phyloP scores from a whole-genome alignment of 2,797 vertebrate species.

The Tachyglossus aculeatus region DNA sequence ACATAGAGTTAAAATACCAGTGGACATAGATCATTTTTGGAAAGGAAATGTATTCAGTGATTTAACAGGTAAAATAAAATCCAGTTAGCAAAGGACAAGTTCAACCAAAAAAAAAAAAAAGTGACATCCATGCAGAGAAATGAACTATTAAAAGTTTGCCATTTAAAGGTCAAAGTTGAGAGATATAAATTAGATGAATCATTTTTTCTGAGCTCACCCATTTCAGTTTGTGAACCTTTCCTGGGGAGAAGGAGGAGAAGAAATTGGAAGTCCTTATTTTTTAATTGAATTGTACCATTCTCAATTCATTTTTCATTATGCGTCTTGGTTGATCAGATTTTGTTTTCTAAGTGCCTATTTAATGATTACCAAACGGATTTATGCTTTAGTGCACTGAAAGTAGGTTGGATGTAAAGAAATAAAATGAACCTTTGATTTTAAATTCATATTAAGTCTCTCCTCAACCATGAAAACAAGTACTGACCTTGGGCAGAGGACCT shows the following conservation, averaged over 20 bases:
- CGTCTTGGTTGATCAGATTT: neutral
- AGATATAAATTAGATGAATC: constrained; percentile 8
- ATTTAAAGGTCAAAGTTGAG: constrained; percentile 23
- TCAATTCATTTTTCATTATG: constrained; percentile 1
- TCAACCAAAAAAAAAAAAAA: neutral
- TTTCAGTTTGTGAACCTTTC: neutral
- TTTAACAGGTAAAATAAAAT: constrained; percentile 6
- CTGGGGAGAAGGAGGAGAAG: neutral
- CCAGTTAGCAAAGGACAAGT: neutral
- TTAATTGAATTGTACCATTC: constrained; percentile 2
- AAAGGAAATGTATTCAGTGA: neutral
- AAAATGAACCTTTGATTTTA: no score
- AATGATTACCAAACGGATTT: no score
- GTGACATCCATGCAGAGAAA: neutral
- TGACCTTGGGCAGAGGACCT: no score
- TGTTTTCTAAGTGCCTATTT: no score
- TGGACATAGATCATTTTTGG: neutral
- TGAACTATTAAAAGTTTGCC: neutral
- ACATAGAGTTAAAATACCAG: no score
- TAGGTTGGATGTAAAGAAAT: no score
- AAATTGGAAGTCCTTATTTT: neutral
- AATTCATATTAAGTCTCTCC: no score
- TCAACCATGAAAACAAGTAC: no score
- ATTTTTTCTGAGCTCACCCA: neutral
- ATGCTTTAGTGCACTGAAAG: no score